phyloP scores from a whole-genome alignment of 2,113 vertebrate genomes.

The Phrynosoma blainvillii region DNA sequence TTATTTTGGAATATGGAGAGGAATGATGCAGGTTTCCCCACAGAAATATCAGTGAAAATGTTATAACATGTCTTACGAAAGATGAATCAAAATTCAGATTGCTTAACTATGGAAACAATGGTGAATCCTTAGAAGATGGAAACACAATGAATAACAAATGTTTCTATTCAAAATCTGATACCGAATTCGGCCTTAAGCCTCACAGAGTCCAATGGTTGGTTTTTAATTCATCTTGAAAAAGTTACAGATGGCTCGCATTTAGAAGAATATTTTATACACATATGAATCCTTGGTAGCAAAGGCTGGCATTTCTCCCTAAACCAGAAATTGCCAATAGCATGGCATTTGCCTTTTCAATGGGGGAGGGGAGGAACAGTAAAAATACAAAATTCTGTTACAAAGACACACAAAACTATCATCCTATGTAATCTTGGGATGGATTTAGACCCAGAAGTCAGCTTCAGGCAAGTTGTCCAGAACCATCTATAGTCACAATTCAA shows the following conservation, averaged over 20 bases:
- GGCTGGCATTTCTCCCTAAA: constrained; percentile 38
- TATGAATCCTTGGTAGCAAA: constrained; percentile 59
- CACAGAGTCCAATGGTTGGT: constrained; percentile 20
- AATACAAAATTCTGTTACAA: background rate
- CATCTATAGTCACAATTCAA: background rate
- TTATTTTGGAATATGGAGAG: background rate
- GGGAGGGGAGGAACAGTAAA: background rate
- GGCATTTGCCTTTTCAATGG: background rate
- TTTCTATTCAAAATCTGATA: constrained; percentile 22
- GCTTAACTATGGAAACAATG: background rate
- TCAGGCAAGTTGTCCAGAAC: too few relatives aligned
- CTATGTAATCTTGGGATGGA: background rate
- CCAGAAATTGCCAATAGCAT: background rate
- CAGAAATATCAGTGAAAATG: constrained; percentile 1
- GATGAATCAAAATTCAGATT: background rate
- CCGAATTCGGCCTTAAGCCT: constrained; percentile 29
- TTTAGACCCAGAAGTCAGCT: background rate
- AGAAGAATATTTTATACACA: constrained; percentile 51
- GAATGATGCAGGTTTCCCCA: background rate
- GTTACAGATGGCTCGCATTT: constrained; percentile 72
- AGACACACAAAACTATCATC: background rate
- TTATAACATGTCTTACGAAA: background rate
- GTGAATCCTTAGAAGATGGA: background rate
- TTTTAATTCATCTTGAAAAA: constrained; percentile 30
- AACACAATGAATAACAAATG: constrained; percentile 33